Evolutionary conservation across 2,113 vertebrate genomes (phyloP), one percentile per base, ranked within the genome.

Genomic region (Ploceus nigricollis): DNA sequence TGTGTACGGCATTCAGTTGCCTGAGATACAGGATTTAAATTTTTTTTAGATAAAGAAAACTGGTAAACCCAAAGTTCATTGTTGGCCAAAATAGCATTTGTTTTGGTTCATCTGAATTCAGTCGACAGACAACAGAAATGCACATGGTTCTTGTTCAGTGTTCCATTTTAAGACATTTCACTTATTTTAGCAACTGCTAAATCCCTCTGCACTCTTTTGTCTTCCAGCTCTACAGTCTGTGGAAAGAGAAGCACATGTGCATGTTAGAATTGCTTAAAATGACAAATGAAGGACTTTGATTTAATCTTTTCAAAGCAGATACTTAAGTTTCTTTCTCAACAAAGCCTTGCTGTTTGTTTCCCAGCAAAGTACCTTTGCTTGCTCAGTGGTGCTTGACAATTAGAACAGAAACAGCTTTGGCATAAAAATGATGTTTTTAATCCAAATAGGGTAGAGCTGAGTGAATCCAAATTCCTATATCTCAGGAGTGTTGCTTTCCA

Each of bases 21-120:
- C 22, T 6, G 5, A 57, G 31, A 60, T 25, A n/a, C 0, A 4
- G 5, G 9, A 11, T 61, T 50, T 37, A 1, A 33, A 3, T 6
- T 64, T 42, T 39, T 5, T 51, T 87, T 44, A 4, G 42, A 17
- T 60, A 40, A 87, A 58, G 11, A 57, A 66, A 61, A 39, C 25
- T 30, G 23, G 10, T 83, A 64, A 89, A 21, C 14, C 39, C 15
- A 53, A 27, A 22, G 22, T 37, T 91, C 54, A 57, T 47, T 78
- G 61, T 31, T 72, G 13, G 4, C 51, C 51, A 57, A 78, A 91
- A 48, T 13, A 78, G 3, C 53, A 51, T 56, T 58, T 73, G 10
- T 25, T 92, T 87, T 50, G 24, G 25, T 71, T 86, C 9, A 3
- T 53, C 47, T 58, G n/a, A 84, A 73, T 91, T 78, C 25, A 70